Evolutionary conservation across 2,113 vertebrate genomes (phyloP).

Genomic region (Mobula birostris): DNA sequence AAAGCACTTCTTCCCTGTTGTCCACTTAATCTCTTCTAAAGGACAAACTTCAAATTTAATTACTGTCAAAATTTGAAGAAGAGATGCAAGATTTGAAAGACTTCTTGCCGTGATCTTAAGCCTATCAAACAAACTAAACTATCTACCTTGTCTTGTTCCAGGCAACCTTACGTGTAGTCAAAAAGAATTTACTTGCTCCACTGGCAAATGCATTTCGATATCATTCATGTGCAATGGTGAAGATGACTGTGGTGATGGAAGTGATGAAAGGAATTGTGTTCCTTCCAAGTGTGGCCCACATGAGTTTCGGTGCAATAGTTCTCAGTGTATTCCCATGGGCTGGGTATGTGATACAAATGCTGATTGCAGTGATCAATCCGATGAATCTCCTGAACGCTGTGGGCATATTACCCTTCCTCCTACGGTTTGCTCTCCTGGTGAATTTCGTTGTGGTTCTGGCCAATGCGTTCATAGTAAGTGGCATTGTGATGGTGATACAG

Average conservation of each 20-base stretch:
- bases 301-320: constrained; percentile 83
- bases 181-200: constrained; percentile 86
- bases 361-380: constrained; percentile 85
- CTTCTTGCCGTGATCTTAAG: background rate
- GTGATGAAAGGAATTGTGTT: constrained; percentile 74
- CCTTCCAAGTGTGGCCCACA: constrained; percentile 74
- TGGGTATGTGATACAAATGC: constrained; percentile 92
- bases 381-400: constrained; percentile 79
- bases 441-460: constrained; percentile 79
- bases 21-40: background rate
- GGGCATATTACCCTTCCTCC: constrained; percentile 66
- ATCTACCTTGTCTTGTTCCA: constrained; percentile 41
- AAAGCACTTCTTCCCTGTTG: background rate
- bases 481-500: constrained; percentile 86
- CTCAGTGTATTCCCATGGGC: constrained; percentile 75
- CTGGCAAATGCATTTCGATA: constrained; percentile 78
- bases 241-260: constrained; percentile 85
- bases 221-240: constrained; percentile 90
- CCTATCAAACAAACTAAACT: background rate
- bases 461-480: constrained; percentile 93
- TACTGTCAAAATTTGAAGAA: background rate
- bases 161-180: constrained; percentile 83
- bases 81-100: no score
- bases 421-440: constrained; percentile 68
- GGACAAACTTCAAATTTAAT: background rate